These are phyloP conservation scores for Kobus ellipsiprymnus DNA, from an alignment of 2,113 vertebrate species.

Conservation along the genomic window DNA sequence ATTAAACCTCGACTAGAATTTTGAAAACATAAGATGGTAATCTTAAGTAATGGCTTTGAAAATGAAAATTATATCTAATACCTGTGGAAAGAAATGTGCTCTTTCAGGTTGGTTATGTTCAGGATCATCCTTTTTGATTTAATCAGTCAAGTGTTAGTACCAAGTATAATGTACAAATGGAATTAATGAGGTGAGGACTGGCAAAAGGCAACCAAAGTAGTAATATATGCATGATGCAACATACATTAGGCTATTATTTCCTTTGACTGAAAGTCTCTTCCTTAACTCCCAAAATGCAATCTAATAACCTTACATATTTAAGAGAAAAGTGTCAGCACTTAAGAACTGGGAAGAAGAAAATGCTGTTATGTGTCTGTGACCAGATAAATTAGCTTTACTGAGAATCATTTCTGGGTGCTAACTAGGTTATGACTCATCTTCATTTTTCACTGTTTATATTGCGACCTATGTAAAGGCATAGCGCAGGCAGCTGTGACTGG, in stretches of 20 bases:
- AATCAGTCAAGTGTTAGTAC: neutral
- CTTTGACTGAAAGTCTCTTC: neutral
- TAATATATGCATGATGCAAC: neutral
- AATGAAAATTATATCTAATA: neutral
- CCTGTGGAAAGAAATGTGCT: neutral
- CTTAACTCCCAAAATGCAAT: neutral
- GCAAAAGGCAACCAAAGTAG: neutral
- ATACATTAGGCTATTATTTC: neutral
- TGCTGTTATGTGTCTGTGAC: neutral
- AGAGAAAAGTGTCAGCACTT: conserved; percentile 36
- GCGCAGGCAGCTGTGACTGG: accelerated
- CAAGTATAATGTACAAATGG: neutral
- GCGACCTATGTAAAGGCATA: conserved; percentile 17
- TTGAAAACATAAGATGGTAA: neutral
- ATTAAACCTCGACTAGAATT: neutral
- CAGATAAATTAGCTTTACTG: neutral
- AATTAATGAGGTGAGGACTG: conserved; percentile 4
- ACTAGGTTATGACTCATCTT: conserved; percentile 24
- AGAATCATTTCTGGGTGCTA: conserved; percentile 26
- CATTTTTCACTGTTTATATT: conserved; percentile 50
- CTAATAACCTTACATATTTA: conserved; percentile 40
- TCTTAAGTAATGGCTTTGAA: neutral
- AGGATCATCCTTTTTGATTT: conserved; percentile 16
- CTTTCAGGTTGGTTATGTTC: neutral
- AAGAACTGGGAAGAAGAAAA: neutral